Evolutionary conservation across 2,113 vertebrate species (phyloP).

Genomic region (Hippocampus zosterae): DNA sequence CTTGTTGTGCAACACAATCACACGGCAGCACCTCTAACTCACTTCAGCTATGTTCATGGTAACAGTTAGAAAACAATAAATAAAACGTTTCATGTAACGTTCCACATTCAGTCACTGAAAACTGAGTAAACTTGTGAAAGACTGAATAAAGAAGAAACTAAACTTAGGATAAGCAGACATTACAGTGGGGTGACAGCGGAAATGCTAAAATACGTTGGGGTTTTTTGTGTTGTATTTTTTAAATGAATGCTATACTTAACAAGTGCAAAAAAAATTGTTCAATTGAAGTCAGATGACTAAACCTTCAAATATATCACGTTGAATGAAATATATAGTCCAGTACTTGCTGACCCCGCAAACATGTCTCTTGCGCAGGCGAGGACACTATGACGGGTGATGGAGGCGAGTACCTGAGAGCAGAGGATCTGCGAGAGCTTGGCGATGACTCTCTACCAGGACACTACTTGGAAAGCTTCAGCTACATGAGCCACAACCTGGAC

Average conservation of each 20-base stretch:
- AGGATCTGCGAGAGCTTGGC: slow-evolving; percentile 91
- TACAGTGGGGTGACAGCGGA: too few species aligned
- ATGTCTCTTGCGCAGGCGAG: slow-evolving; percentile 75
- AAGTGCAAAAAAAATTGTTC: background rate
- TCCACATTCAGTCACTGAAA: too few species aligned
- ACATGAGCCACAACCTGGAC: slow-evolving; percentile 90
- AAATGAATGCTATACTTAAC: too few species aligned
- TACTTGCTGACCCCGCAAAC: background rate
- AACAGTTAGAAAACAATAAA: too few species aligned
- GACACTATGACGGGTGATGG: slow-evolving; percentile 97
- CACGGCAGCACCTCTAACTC: too few species aligned
- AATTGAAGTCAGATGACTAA: background rate
- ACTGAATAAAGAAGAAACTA: too few species aligned
- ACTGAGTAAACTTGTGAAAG: too few species aligned
- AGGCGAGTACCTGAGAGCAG: slow-evolving; percentile 90
- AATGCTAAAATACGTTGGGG: too few species aligned
- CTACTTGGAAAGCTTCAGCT: slow-evolving; percentile 90
- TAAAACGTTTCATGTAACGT: too few species aligned
- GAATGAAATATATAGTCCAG: background rate
- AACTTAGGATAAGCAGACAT: background rate
- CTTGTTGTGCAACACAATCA: too few species aligned
- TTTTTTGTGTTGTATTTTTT: too few species aligned
- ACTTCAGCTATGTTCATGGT: too few species aligned
- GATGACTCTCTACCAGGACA: slow-evolving; percentile 94
- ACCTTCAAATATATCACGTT: background rate